Base-by-base conservation (phyloP, 2,888 invertebrate species). In the Adelphocoris suturalis region DNA sequence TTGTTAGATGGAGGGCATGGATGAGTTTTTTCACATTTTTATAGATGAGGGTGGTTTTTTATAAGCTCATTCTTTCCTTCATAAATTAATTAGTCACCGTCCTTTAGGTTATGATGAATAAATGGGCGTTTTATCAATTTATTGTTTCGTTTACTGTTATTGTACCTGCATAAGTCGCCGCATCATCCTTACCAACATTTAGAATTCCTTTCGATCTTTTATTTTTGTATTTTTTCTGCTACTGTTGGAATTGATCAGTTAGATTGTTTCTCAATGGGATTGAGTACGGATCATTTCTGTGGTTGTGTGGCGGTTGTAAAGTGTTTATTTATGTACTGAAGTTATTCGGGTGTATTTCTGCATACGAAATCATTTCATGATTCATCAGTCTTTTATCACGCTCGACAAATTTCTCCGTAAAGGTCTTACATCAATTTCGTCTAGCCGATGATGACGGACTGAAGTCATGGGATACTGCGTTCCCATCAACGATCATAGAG, bases 21-120 rank as follows among this genome's bases (percentile, higher is more conserved):
- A 0, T 23, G 68, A 23, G 68, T 68, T 68, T 68, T 68, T 68
- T 68, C 23, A 3, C 68, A 12, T 16, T 52, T 52, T 23, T 23
- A 68, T 23, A 68, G 68, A 68, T 68, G 68, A 68, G 68, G 68
- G 68, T 68, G 12, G 23, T 68, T 68, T 68, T 68, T 68, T 68
- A 68, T 68, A 23, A 12, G 68, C 68, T 23, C n/a, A 37, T 7
- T 68, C 23, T 68, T 68, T 68, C 68, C 68, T 23, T 19, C 23
- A 68, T 68, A 68, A 68, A 68, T 68, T 23, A 68, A 68, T 23
- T 68, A 68, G 0, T 7, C 68, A 23, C 23, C 23, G 23, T 23
- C 13, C 9, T 68, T 27, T 0, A 5, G n/a, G 68, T 19, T 37
- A 37, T 68, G 13, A n/a, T 68, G 23, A 68, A 23, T 68, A 19